These are phyloP conservation scores for Agrotis exclamationis DNA, from an alignment of 2,888 invertebrate species.

Conservation along the genomic window DNA sequence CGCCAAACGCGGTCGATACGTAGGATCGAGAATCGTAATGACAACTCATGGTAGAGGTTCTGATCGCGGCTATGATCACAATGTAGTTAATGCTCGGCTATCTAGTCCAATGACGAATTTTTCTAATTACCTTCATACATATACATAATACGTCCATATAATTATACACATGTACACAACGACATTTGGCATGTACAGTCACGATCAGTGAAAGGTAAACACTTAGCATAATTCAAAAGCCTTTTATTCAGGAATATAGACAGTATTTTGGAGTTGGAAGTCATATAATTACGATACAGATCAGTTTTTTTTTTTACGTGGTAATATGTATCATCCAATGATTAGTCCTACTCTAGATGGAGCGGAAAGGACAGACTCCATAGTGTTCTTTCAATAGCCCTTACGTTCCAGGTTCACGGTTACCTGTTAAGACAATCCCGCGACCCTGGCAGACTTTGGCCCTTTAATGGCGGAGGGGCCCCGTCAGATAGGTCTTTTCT, in stretches of 20 bases:
- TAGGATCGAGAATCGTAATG: too few species aligned
- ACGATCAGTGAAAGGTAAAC: background rate
- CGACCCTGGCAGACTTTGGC: too few species aligned
- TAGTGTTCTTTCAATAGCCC: too few species aligned
- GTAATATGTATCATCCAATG: too few species aligned
- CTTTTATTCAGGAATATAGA: background rate
- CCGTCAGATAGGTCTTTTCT: background rate
- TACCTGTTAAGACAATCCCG: too few species aligned
- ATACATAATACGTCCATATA: conserved; percentile 5
- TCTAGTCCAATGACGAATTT: conserved; percentile 66
- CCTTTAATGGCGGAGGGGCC: too few species aligned
- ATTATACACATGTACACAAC: conserved; percentile 1
- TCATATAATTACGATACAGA: background rate
- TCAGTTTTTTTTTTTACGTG: too few species aligned
- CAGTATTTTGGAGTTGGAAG: background rate
- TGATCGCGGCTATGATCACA: conserved; percentile 36
- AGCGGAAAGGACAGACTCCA: too few species aligned
- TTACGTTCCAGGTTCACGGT: too few species aligned
- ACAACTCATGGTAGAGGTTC: too few species aligned
- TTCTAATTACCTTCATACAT: conserved; percentile 62
- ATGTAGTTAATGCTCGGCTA: conserved; percentile 51
- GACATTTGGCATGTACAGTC: conserved; percentile 16
- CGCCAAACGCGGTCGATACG: too few species aligned
- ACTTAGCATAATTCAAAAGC: background rate
- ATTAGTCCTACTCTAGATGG: too few species aligned